Evolutionary conservation across 2,797 vertebrate genomes (phyloP).

Genomic region (Heliangelus exortis): DNA sequence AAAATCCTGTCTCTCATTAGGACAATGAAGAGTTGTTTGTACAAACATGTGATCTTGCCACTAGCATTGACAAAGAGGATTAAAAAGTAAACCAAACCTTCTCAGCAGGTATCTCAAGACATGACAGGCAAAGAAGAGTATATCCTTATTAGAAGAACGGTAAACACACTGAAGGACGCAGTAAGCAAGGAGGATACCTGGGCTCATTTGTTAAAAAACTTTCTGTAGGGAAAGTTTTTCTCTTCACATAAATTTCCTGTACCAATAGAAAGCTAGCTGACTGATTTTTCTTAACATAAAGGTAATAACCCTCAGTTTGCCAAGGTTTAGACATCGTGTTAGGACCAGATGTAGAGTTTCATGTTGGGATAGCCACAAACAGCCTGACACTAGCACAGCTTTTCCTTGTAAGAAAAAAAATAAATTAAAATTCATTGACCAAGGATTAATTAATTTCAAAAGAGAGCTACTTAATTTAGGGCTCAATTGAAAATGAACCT

Average conservation of each 20-base stretch:
- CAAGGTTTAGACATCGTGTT: background rate
- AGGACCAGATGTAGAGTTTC: background rate
- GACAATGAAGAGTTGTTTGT: background rate
- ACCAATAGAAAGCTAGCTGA: background rate
- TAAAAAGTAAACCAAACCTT: background rate
- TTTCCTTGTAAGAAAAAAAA: background rate
- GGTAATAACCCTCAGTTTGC: background rate
- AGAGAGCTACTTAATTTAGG: background rate
- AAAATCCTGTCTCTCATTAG: background rate
- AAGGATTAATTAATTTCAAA: background rate
- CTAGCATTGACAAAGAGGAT: background rate
- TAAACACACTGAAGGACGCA: background rate
- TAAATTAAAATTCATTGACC: background rate
- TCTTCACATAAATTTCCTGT: background rate
- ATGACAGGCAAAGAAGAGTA: background rate
- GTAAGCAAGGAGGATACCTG: background rate
- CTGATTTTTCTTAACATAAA: background rate
- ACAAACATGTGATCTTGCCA: background rate
- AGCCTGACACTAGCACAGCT: background rate
- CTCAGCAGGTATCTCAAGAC: background rate
- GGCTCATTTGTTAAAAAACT: background rate
- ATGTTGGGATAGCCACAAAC: background rate
- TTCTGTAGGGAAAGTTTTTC: background rate
- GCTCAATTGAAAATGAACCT: conserved; percentile 30
- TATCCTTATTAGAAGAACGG: background rate